phyloP scores from a whole-genome alignment of 2,888 invertebrate genomes.

The Chesias legatella region DNA sequence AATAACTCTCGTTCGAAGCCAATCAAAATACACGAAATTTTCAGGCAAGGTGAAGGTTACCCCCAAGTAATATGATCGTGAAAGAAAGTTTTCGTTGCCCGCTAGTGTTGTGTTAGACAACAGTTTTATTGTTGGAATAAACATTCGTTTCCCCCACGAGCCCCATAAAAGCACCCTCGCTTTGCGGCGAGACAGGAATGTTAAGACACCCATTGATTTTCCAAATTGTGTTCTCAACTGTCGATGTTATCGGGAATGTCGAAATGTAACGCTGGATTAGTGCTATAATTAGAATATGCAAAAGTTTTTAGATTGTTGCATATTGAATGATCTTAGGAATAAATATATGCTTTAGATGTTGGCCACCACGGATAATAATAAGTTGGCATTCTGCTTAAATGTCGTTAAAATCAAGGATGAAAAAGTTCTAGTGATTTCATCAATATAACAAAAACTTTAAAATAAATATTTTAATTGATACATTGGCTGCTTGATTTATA shows the following conservation, averaged over 20 bases:
- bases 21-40: constrained; percentile 22
- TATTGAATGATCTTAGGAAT: too few relatives aligned
- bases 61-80: constrained; percentile 9
- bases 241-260: constrained; percentile 1
- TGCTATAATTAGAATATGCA: neutral
- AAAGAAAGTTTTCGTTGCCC: constrained; percentile 21
- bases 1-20: constrained; percentile 16
- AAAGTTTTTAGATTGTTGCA: neutral
- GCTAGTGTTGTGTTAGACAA: constrained; percentile 46
- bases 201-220: constrained; percentile 52
- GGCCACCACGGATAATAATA: constrained; percentile 8
- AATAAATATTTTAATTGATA: too few relatives aligned
- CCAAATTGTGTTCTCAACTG: constrained; percentile 13
- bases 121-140: constrained; percentile 59
- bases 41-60: constrained; percentile 22
- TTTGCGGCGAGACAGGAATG: constrained; percentile 45
- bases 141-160: constrained; percentile 46
- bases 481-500: too few relatives aligned
- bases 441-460: too few relatives aligned
- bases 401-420: constrained; percentile 6
- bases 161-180: constrained; percentile 42
- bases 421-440: too few relatives aligned
- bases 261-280: neutral
- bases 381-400: constrained; percentile 1
- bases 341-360: neutral